Evolutionary conservation across 2,113 vertebrate genomes (phyloP), one percentile per base, ranked within the genome.

Genomic region (Litocranius walleri): DNA sequence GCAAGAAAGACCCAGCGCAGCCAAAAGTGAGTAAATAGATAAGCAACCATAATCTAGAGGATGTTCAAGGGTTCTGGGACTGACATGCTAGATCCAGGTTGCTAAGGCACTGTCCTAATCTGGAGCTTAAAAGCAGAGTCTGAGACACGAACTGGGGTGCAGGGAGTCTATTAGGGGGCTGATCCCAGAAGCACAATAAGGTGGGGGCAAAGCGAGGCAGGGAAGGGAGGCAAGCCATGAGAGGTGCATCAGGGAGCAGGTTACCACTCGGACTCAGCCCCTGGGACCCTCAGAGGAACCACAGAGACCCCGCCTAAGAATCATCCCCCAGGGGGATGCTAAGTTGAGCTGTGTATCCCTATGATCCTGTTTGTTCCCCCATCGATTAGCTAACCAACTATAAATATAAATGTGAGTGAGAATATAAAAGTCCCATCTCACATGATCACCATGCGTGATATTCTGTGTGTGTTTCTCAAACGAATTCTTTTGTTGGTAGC

Each of bases 381-480:
- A 21, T 19, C 56, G 0, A 12, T 36, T 43, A 13, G 36, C 62
- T 85, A n/a, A 78, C 30, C 4, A 25, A 57, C 25, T 45, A 36
- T 5, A 82, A 74, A n/a, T n/a, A 48, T 6, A 36, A 82, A 54
- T 27, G 3, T n/a, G 19, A 62, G 10, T 23, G 29, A 25, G 25
- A 61, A 14, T 12, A 21, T 19, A 52, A 57, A 81, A 71, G 8
- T 36, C 45, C 9, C 61, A 2, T 45, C 9, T 67, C 2, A 25
- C 45, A 71, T 2, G 36, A n/a, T 23, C 25, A 8, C 7, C 5
- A 2, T 3, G 3, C 9, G 2, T 7, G 5, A 10, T 3, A 29
- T 3, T 56, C 14, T 83, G n/a, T 25, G 6, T 45, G 45, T 40
- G 6, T 40, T 36, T 33, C 19, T 40, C 67, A 84, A 77, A 80